Conservation (phyloP, 2,797 vertebrate genomes). For the Meriones psammophilus region DNA sequence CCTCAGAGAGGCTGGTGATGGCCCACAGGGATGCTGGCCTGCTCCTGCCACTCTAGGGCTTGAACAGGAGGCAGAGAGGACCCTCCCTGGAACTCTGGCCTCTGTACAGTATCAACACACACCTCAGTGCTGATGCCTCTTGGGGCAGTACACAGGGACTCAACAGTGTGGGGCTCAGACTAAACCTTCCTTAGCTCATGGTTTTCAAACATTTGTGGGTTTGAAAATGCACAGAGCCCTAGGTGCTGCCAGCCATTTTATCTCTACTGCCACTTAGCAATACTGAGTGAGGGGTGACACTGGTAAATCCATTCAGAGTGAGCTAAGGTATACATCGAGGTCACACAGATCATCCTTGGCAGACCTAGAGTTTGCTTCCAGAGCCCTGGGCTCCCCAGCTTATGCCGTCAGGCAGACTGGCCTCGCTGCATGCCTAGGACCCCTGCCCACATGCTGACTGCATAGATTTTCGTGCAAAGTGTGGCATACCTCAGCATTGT, state of each 20-base stretch:
- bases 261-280: neutral
- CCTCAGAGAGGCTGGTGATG: neutral
- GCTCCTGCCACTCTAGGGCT: neutral
- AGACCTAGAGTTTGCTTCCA: neutral
- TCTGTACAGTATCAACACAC: neutral
- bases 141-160: neutral
- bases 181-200: slow-evolving; percentile 58
- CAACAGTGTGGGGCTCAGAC: slow-evolving; percentile 38
- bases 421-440: neutral
- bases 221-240: neutral
- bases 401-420: neutral
- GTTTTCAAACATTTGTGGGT: neutral
- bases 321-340: neutral
- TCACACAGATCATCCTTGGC: neutral
- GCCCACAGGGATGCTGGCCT: too few relatives aligned
- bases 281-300: fast-evolving
- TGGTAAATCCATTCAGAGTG: neutral
- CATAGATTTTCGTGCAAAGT: neutral
- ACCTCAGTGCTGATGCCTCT: neutral
- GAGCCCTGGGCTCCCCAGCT: neutral
- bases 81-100: neutral
- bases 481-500: too few relatives aligned
- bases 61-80: neutral
- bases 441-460: neutral
- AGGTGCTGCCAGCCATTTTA: neutral